Base-by-base conservation (phyloP, 2,113 vertebrate genomes). In the Coreoperca whiteheadi region DNA sequence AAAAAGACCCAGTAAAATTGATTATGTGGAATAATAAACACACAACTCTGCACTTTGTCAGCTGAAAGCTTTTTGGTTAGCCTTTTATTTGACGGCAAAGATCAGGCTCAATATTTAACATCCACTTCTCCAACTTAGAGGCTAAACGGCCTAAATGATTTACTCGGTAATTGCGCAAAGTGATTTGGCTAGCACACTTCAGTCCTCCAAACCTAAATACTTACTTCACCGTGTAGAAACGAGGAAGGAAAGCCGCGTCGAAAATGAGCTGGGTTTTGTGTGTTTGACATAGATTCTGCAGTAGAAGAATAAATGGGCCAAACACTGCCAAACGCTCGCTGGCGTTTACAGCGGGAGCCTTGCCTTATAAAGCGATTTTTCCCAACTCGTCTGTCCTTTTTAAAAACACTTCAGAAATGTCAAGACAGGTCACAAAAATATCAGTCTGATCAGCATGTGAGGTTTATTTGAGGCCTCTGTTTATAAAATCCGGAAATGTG, bases 321-420 rank as follows among this genome's bases (percentile, higher is more conserved):
- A 97, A 96, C 95, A 94, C 87, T 86, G 91, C 88, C 94, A 90
- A 96, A 96, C 95, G 94, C 95, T 95, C 77, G 87, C 95, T 92
- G 95, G 87, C 96, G 96, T 96, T 96, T 97, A 96, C 96, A 94
- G 94, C 95, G 81, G 92, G 56, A 87, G 92, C 88, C 93, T 96
- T 94, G 95, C 92, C 96, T 96, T 97, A 97, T 97, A 96, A 94
- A 97, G 96, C 59, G 82, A 93, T 96, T n/a, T 96, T 96, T 94
- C 95, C 92, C 93, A 87, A 96, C 95, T 96, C 50, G 48, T 93
- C 88, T 96, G 91, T 90, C 96, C 96, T 97, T 97, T n/a, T 96
- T 97, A 97, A 96, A 96, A 96, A 93, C 96, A 93, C 92, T 91
- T 94, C 75, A 89, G 96, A 93, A 95, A 95, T 97, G 96, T 97